Percentiles rank a stretch among this genome's conserved stretches.
Evolutionary conservation across 2,113 vertebrate genomes (phyloP).

Genomic region (Micronisus gabar): DNA sequence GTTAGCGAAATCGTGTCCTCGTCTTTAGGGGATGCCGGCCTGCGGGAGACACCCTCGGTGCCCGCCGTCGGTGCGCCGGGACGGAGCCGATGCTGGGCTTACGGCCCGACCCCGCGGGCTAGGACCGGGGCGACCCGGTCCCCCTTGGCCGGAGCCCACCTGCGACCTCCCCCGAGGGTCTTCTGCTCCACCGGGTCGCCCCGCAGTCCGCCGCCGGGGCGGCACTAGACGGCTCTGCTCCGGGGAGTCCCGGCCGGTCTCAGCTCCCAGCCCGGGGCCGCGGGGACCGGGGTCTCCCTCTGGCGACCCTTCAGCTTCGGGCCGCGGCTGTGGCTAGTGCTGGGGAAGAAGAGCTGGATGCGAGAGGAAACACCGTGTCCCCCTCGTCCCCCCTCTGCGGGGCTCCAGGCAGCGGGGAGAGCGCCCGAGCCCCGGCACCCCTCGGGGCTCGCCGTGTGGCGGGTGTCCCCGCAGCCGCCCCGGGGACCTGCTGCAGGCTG

Average conservation of each 20-base stretch:
- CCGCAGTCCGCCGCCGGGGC: too few relatives aligned
- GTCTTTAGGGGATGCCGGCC: not conserved
- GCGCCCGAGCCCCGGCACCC: not conserved
- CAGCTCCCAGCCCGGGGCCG: not conserved
- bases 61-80: not conserved
- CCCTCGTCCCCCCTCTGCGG: too few relatives aligned
- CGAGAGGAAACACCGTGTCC: not conserved
- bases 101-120: not conserved
- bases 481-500: not conserved
- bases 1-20: not conserved
- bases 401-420: not conserved
- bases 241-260: too few relatives aligned
- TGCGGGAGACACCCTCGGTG: not conserved
- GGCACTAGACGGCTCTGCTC: not conserved
- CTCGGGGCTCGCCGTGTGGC: not conserved
- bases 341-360: not conserved
- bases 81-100: not conserved
- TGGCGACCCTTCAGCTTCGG: not conserved
- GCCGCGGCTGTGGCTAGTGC: not conserved
- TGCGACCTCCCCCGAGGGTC: rapidly evolving
- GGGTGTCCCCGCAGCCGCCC: not conserved
- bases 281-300: not conserved
- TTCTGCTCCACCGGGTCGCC: not conserved
- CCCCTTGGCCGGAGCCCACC: not conserved
- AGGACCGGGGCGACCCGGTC: too few relatives aligned